Conservation (phyloP, 2,888 invertebrate genomes). For the Acrobasis suavella region DNA sequence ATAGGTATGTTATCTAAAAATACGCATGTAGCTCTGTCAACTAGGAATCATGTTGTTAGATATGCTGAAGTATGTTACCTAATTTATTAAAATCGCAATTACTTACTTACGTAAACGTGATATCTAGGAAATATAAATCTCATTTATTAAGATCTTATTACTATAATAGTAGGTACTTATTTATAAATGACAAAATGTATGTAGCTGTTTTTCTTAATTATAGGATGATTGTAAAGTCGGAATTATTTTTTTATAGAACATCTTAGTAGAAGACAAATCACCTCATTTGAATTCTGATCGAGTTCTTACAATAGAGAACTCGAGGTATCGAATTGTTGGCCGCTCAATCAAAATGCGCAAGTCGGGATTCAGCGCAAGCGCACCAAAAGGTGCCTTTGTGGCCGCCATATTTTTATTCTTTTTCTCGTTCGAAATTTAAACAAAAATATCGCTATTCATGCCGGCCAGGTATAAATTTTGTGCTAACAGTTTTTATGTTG, state of each 20-base stretch:
- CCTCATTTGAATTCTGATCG: not conserved
- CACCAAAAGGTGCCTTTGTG: slow-evolving; percentile 71
- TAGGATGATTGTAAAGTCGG: no score
- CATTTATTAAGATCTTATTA: no score
- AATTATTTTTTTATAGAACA: not conserved
- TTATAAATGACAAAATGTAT: no score
- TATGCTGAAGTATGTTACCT: no score
- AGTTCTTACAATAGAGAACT: slow-evolving; percentile 30
- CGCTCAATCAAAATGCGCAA: slow-evolving; percentile 65
- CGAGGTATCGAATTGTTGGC: slow-evolving; percentile 33
- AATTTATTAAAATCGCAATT: no score
- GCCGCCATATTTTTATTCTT: slow-evolving; percentile 72
- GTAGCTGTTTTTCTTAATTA: not conserved
- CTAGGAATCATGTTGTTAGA: no score
- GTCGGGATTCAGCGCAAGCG: slow-evolving; percentile 65
- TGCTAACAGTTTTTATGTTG: slow-evolving; percentile 51
- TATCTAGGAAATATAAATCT: no score
- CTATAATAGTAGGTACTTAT: no score
- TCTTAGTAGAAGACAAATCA: not conserved
- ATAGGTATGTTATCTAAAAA: no score
- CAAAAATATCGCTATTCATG: slow-evolving; percentile 75
- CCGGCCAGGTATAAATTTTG: slow-evolving; percentile 75
- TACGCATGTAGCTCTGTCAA: no score
- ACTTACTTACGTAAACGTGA: no score
- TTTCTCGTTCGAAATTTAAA: slow-evolving; percentile 61